phyloP scores from a whole-genome alignment of 2,888 invertebrate species.

The Megaustenia siamemsis region DNA sequence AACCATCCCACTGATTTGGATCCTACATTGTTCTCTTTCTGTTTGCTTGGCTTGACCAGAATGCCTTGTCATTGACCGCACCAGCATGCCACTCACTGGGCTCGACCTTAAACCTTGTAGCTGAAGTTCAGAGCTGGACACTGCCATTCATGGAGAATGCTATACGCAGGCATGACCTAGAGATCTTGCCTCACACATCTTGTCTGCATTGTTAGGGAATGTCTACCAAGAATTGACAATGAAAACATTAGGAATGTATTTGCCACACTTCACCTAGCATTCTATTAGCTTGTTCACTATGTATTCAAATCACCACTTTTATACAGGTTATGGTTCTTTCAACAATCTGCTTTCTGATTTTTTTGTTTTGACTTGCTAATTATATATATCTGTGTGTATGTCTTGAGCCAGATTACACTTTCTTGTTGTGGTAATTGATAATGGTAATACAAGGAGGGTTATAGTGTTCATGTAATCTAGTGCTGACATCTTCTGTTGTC shows the following conservation, averaged over 20 bases:
- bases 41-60: conserved; percentile 26
- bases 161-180: conserved; percentile 23
- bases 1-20: conserved; percentile 48
- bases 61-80: background rate
- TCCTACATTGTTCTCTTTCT: conserved; percentile 5
- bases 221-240: background rate
- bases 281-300: background rate
- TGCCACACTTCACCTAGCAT: background rate
- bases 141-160: conserved; percentile 11
- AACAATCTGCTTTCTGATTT: too few relatives aligned
- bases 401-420: too few relatives aligned
- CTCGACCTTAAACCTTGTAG: background rate
- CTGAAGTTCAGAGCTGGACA: background rate
- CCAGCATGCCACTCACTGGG: conserved; percentile 13
- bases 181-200: background rate
- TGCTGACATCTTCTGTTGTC: too few relatives aligned
- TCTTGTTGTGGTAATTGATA: too few relatives aligned
- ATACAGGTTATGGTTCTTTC: background rate
- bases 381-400: too few relatives aligned
- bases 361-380: too few relatives aligned
- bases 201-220: background rate
- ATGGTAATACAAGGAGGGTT: too few relatives aligned
- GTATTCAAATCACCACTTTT: background rate
- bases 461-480: too few relatives aligned
- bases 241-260: background rate